Conservation (phyloP, 2,797 vertebrate genomes). For the Anguilla pacifica region DNA sequence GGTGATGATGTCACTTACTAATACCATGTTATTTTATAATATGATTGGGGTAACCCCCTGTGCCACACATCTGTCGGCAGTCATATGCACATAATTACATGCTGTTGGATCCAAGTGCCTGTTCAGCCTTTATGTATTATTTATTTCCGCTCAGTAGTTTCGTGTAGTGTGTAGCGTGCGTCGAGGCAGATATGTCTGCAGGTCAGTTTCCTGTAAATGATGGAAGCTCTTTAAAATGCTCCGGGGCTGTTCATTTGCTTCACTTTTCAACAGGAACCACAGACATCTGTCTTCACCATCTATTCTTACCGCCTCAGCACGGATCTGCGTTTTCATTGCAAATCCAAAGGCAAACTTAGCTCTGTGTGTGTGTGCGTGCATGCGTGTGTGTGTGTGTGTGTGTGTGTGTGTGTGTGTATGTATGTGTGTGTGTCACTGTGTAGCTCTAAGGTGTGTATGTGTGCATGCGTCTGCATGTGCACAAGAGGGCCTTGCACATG, state of each 20-base stretch:
- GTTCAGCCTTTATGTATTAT: background rate
- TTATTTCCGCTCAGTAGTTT: background rate
- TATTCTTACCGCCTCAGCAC: background rate
- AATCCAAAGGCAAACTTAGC: background rate
- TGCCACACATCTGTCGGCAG: background rate
- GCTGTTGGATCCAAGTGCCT: background rate
- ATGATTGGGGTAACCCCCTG: background rate
- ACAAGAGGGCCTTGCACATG: no score
- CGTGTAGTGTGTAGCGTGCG: background rate
- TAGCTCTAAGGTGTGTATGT: background rate
- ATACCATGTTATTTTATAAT: background rate
- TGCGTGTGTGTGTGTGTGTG: background rate
- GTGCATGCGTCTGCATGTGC: background rate
- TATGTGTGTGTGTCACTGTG: background rate
- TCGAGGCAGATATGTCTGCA: background rate
- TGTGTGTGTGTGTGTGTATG: background rate
- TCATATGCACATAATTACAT: background rate
- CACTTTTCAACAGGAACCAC: background rate
- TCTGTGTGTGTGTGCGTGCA: background rate
- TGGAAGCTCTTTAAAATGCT: background rate
- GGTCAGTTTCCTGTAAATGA: background rate
- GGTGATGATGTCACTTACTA: constrained; percentile 50
- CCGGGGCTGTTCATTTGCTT: background rate
- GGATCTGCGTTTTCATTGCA: background rate
- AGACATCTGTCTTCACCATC: background rate